These are phyloP conservation scores for Metridium senile DNA, from an alignment of 92 coral and sea anemone species.

Conservation along the genomic window DNA sequence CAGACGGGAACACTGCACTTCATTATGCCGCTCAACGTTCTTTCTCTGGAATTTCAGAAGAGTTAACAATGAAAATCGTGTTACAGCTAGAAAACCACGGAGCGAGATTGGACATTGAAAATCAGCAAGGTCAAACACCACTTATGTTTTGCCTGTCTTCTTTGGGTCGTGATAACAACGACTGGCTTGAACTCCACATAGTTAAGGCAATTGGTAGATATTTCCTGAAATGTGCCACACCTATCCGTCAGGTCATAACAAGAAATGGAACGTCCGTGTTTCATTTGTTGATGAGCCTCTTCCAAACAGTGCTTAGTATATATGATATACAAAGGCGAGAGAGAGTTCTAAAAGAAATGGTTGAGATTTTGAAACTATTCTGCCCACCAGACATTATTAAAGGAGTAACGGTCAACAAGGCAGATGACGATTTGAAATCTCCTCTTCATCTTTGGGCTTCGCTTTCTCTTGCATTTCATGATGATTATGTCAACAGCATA, in stretches of 20 bases:
- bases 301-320: not conserved
- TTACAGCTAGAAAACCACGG: too few relatives aligned
- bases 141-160: too few relatives aligned
- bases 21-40: too few relatives aligned
- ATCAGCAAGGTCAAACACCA: too few relatives aligned
- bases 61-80: too few relatives aligned
- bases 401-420: not conserved
- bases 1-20: too few relatives aligned
- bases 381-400: not conserved
- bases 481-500: not conserved
- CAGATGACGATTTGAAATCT: not conserved
- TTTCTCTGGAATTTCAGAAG: too few relatives aligned
- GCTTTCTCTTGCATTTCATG: not conserved
- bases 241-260: not conserved
- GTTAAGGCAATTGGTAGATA: too few relatives aligned
- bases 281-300: conserved; percentile 10
- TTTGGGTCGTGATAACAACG: too few relatives aligned
- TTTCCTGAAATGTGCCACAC: too few relatives aligned
- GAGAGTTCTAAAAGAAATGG: not conserved
- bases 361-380: not conserved
- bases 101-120: too few relatives aligned
- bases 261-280: conserved; percentile 14
- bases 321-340: not conserved
- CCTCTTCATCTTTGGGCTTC: conserved; percentile 22
- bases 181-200: too few relatives aligned